Evolutionary conservation across 2,113 vertebrate genomes (phyloP).

Genomic region (Zonotrichia leucophrys): DNA sequence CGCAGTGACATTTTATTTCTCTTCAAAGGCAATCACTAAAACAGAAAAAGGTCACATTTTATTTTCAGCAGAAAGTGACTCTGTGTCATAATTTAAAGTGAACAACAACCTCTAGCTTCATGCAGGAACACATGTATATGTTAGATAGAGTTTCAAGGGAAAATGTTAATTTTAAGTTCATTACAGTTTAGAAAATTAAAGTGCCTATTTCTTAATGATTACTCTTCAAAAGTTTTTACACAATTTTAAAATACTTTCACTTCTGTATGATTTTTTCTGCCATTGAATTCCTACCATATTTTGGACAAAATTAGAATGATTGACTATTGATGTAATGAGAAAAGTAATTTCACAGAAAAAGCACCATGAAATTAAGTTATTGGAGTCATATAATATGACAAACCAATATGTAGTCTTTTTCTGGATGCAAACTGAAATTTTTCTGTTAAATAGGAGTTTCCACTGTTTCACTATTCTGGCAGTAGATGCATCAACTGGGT

Average conservation of each 20-base stretch:
- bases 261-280: background rate
- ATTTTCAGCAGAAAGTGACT: background rate
- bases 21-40: background rate
- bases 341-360: background rate
- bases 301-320: background rate
- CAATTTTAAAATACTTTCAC: background rate
- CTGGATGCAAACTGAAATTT: background rate
- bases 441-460: background rate
- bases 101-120: background rate
- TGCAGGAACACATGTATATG: background rate
- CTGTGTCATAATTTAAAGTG: background rate
- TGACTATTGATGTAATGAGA: background rate
- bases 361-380: background rate
- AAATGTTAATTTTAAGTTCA: background rate
- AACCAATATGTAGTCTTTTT: background rate
- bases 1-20: background rate
- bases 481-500: background rate
- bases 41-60: slow-evolving; percentile 26
- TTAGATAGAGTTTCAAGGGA: background rate
- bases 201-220: background rate
- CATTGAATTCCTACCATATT: background rate
- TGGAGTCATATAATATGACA: background rate
- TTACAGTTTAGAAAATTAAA: background rate
- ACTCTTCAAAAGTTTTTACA: background rate
- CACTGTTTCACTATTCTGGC: background rate